Base-by-base conservation (phyloP, 2,888 invertebrate species). In the Cynaeus angustus region DNA sequence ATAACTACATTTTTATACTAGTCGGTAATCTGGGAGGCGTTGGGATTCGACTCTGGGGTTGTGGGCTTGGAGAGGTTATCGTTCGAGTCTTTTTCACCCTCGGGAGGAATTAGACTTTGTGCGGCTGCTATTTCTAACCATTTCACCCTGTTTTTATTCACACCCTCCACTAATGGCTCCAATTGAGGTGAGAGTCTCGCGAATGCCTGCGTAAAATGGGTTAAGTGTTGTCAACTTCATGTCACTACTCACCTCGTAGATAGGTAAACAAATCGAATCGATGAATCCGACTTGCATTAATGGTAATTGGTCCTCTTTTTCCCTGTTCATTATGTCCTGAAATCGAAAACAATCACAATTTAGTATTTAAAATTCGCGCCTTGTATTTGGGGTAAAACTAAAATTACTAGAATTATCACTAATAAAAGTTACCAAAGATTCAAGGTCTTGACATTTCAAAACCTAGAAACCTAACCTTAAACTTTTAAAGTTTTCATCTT, bases 251-350 rank as follows among this genome's bases (percentile, higher is more conserved):
- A 97, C 96, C 91, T 95, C 94, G 85, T 97, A 97, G 81, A 98
- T 94, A 68, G 97, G 97, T 82, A 96, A 86, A 85, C 97, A 97
- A 81, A 98, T 96, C 37, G 96, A 93, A 85, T 98, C 97, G 74
- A 98, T 97, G 85, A 97, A 98, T 78, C 93, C 94, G 72, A 98
- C 96, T 90, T 97, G 97, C 97, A 97, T 97, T 82, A 93, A 90
- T 37, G 97, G 97, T 79, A 97, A 88, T 84, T 97, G 94, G 82
- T 96, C 95, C 86, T 96, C 94, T 84, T 97, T 97, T 81, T 96
- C 96, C 80, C 97, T 88, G 85, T 97, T 96, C 97, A 97, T 97
- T 85, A 97, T 92, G 83, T 96, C 96, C 96, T 96, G 85, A 10
- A 86, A 46, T 28, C n/a, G n/a, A n/a, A n/a, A n/a, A n/a, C n/a